Evolutionary conservation across 2,888 invertebrate species (phyloP).

Genomic region (Ichneumon xanthorius): DNA sequence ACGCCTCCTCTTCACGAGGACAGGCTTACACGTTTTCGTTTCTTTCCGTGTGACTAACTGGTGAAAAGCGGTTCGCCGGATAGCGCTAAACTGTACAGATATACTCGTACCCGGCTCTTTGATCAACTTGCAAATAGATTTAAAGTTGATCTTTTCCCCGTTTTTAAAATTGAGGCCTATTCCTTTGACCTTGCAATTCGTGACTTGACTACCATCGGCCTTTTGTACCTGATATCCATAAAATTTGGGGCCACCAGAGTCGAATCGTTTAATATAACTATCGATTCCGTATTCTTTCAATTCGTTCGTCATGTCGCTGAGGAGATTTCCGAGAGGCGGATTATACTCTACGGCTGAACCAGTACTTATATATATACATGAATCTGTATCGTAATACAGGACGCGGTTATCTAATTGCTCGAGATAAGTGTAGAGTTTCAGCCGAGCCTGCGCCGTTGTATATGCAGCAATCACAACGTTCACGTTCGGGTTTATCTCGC

Average conservation of each 20-base stretch:
- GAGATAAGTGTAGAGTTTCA: conserved; percentile 78
- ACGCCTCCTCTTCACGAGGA: no score
- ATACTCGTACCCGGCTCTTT: no score
- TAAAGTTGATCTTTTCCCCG: no score
- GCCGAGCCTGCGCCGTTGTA: conserved; percentile 78
- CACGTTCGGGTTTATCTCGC: neutral
- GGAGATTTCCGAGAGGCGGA: no score
- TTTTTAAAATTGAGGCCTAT: no score
- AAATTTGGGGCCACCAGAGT: conserved; percentile 80
- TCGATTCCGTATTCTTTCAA: conserved; percentile 72
- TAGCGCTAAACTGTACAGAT: no score
- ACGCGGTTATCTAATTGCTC: conserved; percentile 75
- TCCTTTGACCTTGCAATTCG: no score
- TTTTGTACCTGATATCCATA: conserved; percentile 26
- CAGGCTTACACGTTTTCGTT: no score
- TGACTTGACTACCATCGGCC: neutral
- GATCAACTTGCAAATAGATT: no score
- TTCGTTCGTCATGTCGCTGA: conserved; percentile 81
- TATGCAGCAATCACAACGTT: conserved; percentile 80
- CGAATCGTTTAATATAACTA: conserved; percentile 78
- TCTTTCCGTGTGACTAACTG: no score
- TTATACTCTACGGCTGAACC: conserved; percentile 38
- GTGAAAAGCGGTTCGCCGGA: no score
- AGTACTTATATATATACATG: conserved; percentile 74
- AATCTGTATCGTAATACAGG: conserved; percentile 82